phyloP scores from a whole-genome alignment of 2,113 vertebrate genomes.

The Corythaeola cristata region DNA sequence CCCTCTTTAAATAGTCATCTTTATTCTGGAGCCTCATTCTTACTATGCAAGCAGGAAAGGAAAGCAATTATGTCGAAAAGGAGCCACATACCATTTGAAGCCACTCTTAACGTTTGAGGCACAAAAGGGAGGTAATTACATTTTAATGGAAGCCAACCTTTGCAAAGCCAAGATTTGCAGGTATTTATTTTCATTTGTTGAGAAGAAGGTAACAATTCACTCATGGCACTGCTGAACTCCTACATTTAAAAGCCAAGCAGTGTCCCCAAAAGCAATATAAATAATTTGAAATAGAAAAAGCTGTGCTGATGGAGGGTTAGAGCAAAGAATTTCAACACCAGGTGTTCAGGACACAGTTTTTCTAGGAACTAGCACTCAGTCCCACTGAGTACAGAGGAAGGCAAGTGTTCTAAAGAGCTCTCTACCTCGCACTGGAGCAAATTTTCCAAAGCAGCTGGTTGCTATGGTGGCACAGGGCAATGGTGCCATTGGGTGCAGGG shows the following conservation, averaged over 20 bases:
- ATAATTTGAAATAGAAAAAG: neutral
- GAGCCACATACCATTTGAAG: slow-evolving; percentile 12
- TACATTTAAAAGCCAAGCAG: neutral
- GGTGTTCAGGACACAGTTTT: neutral
- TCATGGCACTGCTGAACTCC: neutral
- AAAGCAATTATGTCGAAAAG: slow-evolving; percentile 28
- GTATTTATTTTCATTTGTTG: slow-evolving; percentile 18
- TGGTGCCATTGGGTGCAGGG: neutral
- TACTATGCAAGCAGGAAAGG: neutral
- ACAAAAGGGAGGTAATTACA: slow-evolving; percentile 44
- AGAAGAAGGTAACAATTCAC: neutral
- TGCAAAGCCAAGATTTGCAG: neutral
- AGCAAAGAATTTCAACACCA: neutral
- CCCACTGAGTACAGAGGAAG: neutral
- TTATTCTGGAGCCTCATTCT: slow-evolving; percentile 3
- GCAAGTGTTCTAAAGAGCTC: neutral
- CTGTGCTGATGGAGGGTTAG: neutral
- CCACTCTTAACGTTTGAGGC: neutral
- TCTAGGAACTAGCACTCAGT: neutral
- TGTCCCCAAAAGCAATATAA: neutral
- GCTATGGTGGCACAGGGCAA: neutral
- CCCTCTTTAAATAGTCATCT: neutral
- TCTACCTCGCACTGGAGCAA: neutral
- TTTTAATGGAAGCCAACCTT: slow-evolving; percentile 28
- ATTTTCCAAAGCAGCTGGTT: neutral